A percentile compares a stretch with the other conserved stretches of the same genome.
Evolutionary conservation across 2,797 vertebrate genomes (phyloP).

Genomic region (Halcyon badia): DNA sequence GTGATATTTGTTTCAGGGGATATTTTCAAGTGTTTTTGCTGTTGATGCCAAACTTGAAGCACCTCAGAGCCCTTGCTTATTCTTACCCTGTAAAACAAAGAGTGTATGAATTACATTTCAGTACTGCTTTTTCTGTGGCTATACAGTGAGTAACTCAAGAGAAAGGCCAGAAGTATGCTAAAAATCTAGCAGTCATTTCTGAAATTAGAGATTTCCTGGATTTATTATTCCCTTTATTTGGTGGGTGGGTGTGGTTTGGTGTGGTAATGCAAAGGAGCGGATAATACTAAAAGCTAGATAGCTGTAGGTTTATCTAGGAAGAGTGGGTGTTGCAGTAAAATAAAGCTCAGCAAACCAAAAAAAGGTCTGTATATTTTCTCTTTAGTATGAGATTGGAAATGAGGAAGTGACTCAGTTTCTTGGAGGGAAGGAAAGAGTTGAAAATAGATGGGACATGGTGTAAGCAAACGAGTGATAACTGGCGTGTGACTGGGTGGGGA

Average conservation of each 20-base stretch:
- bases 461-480: background rate
- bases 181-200: slow-evolving; percentile 37
- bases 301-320: background rate
- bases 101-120: background rate
- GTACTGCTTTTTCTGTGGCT: background rate
- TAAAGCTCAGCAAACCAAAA: background rate
- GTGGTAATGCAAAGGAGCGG: background rate
- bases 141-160: background rate
- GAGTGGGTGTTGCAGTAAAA: background rate
- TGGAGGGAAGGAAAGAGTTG: slow-evolving; percentile 39
- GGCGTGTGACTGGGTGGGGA: background rate
- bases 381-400: background rate
- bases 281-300: background rate
- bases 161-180: slow-evolving; percentile 14
- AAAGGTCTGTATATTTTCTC: background rate
- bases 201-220: slow-evolving; percentile 55
- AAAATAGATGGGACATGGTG: background rate
- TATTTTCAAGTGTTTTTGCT: background rate
- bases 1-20: background rate
- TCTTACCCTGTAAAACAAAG: background rate
- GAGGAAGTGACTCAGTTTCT: slow-evolving; percentile 71
- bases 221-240: slow-evolving; percentile 26
- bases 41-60: background rate
- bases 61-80: background rate
- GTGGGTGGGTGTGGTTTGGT: slow-evolving; percentile 24